Evolutionary conservation across 2,797 vertebrate genomes (phyloP), one percentile per base, ranked within the genome.

Genomic region (Triplophysa yarkandensis): DNA sequence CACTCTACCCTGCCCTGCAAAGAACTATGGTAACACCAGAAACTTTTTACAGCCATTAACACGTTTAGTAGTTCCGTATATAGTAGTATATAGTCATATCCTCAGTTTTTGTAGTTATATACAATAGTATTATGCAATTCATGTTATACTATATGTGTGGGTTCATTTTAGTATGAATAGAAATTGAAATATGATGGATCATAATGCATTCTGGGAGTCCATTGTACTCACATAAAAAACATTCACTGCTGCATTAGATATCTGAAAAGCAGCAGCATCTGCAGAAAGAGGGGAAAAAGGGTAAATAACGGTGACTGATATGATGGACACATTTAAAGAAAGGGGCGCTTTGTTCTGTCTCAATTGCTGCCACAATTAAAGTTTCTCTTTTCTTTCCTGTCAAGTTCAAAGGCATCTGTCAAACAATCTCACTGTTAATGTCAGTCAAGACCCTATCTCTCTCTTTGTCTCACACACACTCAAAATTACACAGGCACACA

Each of bases 361-460:
- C 58, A 19, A 13, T 52, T 74, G 76, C 74, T 77, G 28, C 36
- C 6, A 25, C 62, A 77, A 81, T 74, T 79, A 74, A 74, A 79
- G 64, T 54, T 43, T 32, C 54, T 70, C 65, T 61, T 13, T 48
- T 60, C 68, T 54, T 34, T 52, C 62, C 46, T 36, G 77, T 77
- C 54, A 74, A 57, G 39, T 44, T 73, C 34, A 67, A 73, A 58
- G 78, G 60, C 36, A 17, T 62, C 60, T 16, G 50, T 76, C 77
- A 76, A 23, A 4, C 8, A 62, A 57, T 69, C 58, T 77, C 65
- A 79, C 46, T 13, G 41, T 72, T 77, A 55, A 52, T 19, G 55
- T 79, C 80, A 79, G 32, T 79, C 74, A 80, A 39, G 43, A 52
- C 30, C 25, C 48, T 32, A 28, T 6, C 63, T 43, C 27, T 67